Base-by-base conservation (phyloP, 2,113 vertebrate genomes). In the Ctenodactylus gundi region DNA sequence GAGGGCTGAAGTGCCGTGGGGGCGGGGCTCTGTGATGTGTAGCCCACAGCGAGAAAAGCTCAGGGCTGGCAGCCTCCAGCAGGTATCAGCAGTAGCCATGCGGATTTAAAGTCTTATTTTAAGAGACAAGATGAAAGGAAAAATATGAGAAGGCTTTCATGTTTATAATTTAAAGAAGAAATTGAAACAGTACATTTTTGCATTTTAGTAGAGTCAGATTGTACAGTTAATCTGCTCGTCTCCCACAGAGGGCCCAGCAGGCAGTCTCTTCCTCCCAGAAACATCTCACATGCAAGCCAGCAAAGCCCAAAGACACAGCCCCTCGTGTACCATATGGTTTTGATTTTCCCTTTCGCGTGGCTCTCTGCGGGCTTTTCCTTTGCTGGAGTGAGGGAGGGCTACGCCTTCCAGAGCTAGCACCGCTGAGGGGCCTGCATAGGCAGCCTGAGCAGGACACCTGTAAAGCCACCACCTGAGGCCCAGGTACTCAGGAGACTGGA, bases 161-260 rank as follows among this genome's bases (percentile, higher is more conserved):
- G 31, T 94, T 97, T 94, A 94, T 84, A 91, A 94, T 90, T 86
- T 95, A 96, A 96, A 98, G 98, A 97, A 95, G 62, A 95, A 85
- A 88, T 14, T 76, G n/a, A 92, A 95, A 94, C 46, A 78, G 88
- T 92, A 75, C 82, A 68, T 62, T 84, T 97, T 88, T 92, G 9
- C 77, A 81, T 55, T 97, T 98, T 86, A 97, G 96, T 97, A 97
- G 97, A 97, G 89, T 96, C 85, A 93, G 86, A 97, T 96, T 49
- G 39, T 98, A 96, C 49, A 39, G 76, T 91, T 97, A 96, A 96
- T 94, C 51, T 60, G 91, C 72, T 97, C 96, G 91, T 95, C 96
- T 97, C 91, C 97, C 97, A 97, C 58, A 95, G 96, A 96, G 80
- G 90, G 93, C 97, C 94, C 88, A 94, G 98, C 97, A 97, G 85